Base-by-base conservation (phyloP, 2,797 vertebrate species). In the Gymnodraco acuticeps region DNA sequence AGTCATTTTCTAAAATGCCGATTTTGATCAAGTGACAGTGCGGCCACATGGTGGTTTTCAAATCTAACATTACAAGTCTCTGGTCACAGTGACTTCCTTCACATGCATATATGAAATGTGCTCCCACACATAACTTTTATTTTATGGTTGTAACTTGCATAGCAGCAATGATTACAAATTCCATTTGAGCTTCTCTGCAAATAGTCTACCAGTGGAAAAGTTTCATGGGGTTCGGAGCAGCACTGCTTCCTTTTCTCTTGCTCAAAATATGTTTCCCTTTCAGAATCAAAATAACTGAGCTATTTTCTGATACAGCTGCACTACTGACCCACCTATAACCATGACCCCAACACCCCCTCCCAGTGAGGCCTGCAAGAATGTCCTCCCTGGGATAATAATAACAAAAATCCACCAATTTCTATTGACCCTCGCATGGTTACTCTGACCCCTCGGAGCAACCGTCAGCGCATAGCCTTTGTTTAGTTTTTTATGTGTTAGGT, bases 321-420 rank as follows among this genome's bases (percentile, higher is more conserved):
- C 50, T 58, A 83, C 70, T 82, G 85, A 82, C 87, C 87, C 89
- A 87, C 81, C 88, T 90, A 74, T 70, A 77, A 73, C 70, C 80
- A 61, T 70, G 75, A 85, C 73, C 81, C 74, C 64, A 9, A 66
- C 67, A 33, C 41, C 27, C 27, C 42, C 33, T 69, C 79, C 77
- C 72, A 47, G 51, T 58, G 77, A 77, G 75, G 70, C 81, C 77
- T 59, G 20, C 56, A 90, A 88, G 85, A 93, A 92, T 92, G 86
- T 93, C 90, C 89, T 92, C 80, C 74, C 75, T 48, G 71, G 69
- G 79, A 88, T 88, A 88, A 87, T 83, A 85, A 92, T 87, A 92
- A 92, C 86, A 93, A 85, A 90, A 91, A 80, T 81, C 75, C 47
- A 75, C 88, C 88, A 85, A 93, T 93, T 92, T 89, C 78, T 73